Conservation (phyloP, 2,888 invertebrate species). For the Mylabris sibirica region DNA sequence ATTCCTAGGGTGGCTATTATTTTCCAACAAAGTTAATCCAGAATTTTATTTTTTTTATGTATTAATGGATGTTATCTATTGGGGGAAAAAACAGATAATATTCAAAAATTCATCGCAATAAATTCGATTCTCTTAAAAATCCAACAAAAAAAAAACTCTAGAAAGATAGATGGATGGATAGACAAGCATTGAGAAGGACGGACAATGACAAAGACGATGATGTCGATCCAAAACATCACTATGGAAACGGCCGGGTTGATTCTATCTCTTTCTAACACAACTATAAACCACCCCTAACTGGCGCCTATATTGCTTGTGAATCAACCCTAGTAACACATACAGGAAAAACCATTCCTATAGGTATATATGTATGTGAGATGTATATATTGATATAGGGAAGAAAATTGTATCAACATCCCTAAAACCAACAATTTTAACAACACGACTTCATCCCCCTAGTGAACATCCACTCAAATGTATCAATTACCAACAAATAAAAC, state of each 20-base stretch:
- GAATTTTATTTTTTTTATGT: too few species aligned
- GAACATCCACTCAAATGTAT: too few species aligned
- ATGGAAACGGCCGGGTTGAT: slow-evolving; percentile 4
- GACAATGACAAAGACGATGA: not conserved
- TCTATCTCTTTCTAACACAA: not conserved
- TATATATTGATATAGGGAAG: too few species aligned
- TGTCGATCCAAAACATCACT: slow-evolving; percentile 1
- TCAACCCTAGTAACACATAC: not conserved
- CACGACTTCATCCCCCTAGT: too few species aligned
- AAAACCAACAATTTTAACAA: too few species aligned
- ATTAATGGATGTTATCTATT: too few species aligned
- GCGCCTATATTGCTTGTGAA: not conserved
- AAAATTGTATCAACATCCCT: too few species aligned
- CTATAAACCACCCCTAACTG: not conserved
- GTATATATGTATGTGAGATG: not conserved
- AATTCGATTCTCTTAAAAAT: not conserved
- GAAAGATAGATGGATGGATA: not conserved
- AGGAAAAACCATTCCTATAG: not conserved
- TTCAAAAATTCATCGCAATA: too few species aligned
- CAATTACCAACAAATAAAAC: too few species aligned
- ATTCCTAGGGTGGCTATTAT: too few species aligned
- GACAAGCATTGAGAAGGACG: not conserved
- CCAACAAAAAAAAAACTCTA: not conserved
- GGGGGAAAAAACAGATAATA: too few species aligned
- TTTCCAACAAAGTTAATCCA: too few species aligned